phyloP scores from a whole-genome alignment of 2,113 vertebrate genomes.

The Crotalus tigris region DNA sequence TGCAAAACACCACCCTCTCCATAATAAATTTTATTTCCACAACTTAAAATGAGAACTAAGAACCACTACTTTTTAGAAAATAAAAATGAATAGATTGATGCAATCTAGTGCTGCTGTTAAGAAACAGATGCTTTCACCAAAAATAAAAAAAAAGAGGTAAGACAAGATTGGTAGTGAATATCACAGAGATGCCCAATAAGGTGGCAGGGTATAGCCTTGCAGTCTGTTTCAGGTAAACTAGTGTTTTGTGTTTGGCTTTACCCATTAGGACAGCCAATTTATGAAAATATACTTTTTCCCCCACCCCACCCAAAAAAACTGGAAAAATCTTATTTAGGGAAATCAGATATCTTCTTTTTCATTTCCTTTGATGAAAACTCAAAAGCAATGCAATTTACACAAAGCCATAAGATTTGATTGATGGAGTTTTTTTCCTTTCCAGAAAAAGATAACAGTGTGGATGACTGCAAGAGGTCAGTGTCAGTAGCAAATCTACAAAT shows the following conservation, averaged over 20 bases:
- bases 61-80: not conserved
- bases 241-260: not conserved
- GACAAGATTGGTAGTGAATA: not conserved
- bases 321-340: not conserved
- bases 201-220: not conserved
- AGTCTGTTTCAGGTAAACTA: not conserved
- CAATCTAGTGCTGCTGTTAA: not conserved
- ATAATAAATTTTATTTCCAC: not conserved
- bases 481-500: not conserved
- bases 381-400: not conserved
- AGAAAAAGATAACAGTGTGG: not conserved
- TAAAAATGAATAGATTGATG: not conserved
- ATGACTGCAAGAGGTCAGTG: constrained; percentile 27
- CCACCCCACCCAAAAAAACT: not conserved
- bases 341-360: not conserved
- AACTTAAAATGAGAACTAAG: not conserved
- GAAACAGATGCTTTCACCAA: not conserved
- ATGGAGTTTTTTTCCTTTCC: not conserved
- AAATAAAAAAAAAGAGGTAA: not conserved
- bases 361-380: not conserved
- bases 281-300: not conserved
- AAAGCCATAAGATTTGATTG: not conserved
- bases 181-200: not conserved
- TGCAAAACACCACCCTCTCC: not conserved
- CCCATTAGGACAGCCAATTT: not conserved